Percentiles rank a stretch among this genome's conserved stretches.
Conservation (phyloP, 2,888 invertebrate species). For the Apoda limacodes region DNA sequence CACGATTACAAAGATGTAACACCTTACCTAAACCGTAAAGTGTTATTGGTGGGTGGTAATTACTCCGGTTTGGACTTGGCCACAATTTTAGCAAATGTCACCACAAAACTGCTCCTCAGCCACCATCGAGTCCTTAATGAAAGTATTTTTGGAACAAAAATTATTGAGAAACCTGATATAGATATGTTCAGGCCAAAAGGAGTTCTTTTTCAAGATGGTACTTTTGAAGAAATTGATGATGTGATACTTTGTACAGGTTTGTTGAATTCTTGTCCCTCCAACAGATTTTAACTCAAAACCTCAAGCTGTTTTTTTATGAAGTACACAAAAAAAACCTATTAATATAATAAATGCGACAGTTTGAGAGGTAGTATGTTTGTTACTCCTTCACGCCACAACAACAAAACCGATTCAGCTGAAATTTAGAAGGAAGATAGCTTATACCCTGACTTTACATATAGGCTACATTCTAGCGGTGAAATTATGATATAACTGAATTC, state of each 20-base stretch:
- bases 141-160: conserved; percentile 52
- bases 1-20: conserved; percentile 78
- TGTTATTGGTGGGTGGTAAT: conserved; percentile 78
- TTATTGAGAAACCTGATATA: conserved; percentile 68
- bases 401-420: too few species aligned
- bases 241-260: conserved; percentile 81
- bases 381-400: too few species aligned
- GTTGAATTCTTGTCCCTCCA: too few species aligned
- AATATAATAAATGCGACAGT: too few species aligned
- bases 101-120: conserved; percentile 62
- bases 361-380: too few species aligned
- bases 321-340: too few species aligned
- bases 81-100: conserved; percentile 69
- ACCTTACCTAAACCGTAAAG: conserved; percentile 64
- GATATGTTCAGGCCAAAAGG: conserved; percentile 52
- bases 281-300: too few species aligned
- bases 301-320: too few species aligned
- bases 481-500: too few species aligned
- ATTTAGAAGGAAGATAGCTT: too few species aligned
- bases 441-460: too few species aligned
- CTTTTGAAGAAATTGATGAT: conserved; percentile 70
- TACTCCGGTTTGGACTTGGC: conserved; percentile 81
- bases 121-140: conserved; percentile 62
- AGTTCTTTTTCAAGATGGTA: conserved; percentile 72
- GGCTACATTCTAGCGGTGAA: too few species aligned